These are phyloP conservation scores for Cynocephalus volans DNA, from an alignment of 2,113 vertebrate species.

Conservation along the genomic window DNA sequence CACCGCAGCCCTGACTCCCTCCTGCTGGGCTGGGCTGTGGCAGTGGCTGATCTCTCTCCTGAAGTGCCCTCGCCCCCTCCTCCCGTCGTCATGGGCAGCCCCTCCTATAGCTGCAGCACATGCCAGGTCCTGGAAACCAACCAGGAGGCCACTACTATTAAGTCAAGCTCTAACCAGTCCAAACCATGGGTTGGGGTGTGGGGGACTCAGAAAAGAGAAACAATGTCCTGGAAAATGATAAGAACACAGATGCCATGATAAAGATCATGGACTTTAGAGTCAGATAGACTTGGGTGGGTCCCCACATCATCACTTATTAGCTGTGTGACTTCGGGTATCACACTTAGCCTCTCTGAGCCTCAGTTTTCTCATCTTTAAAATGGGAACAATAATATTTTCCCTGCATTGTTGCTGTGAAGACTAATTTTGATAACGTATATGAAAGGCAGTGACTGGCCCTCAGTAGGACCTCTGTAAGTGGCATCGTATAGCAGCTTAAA, in stretches of 20 bases:
- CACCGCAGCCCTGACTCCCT: background rate
- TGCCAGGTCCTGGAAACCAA: background rate
- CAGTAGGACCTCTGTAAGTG: background rate
- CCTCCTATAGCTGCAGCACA: background rate
- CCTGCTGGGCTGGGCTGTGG: background rate
- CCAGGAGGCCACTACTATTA: background rate
- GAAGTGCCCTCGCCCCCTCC: rapidly evolving
- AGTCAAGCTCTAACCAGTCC: background rate
- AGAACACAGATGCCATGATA: background rate
- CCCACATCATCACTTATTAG: too few relatives aligned
- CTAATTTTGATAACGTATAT: background rate
- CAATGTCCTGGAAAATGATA: background rate
- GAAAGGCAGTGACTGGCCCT: background rate
- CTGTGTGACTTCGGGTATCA: background rate
- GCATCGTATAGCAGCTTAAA: too few relatives aligned
- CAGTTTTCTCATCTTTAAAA: background rate
- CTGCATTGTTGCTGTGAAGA: background rate
- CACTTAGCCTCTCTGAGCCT: background rate
- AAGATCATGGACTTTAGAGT: background rate
- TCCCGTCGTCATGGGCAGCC: background rate
- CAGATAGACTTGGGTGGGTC: background rate
- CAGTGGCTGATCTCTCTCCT: background rate
- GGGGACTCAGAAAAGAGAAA: background rate
- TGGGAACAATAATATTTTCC: background rate
- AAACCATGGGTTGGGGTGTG: background rate